Percentiles rank a stretch among this genome's conserved stretches.
phyloP scores from a whole-genome alignment of 2,888 invertebrate species.

The Schizotus pectinicornis region DNA sequence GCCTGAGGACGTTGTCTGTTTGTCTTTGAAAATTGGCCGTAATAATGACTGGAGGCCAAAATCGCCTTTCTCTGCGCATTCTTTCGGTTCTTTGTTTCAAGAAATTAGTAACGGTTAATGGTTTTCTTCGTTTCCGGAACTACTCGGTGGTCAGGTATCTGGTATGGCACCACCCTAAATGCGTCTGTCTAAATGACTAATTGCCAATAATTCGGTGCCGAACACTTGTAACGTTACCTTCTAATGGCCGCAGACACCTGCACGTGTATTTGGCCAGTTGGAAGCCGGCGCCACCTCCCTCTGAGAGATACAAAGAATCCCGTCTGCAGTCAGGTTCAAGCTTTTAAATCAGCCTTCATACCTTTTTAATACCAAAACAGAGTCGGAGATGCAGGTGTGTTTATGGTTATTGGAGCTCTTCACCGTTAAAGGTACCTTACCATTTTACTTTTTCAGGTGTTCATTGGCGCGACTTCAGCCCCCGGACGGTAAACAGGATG shows the following conservation, averaged over 20 bases:
- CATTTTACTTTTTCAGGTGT: conserved; percentile 30
- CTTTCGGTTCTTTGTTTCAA: too few relatives aligned
- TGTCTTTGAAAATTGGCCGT: too few relatives aligned
- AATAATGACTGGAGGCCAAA: too few relatives aligned
- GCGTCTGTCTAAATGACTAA: conserved; percentile 34
- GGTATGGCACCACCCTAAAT: too few relatives aligned
- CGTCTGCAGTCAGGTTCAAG: conserved; percentile 36
- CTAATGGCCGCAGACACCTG: conserved; percentile 50
- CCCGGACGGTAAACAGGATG: conserved; percentile 37
- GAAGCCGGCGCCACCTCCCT: conserved; percentile 52
- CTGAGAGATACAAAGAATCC: conserved; percentile 43
- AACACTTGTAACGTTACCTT: conserved; percentile 38
- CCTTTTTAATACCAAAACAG: conserved; percentile 33
- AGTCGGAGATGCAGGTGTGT: conserved; percentile 45
- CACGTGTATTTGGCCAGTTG: conserved; percentile 40
- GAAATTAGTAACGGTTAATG: too few relatives aligned
- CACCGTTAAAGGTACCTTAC: conserved; percentile 25
- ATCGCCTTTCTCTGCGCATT: too few relatives aligned
- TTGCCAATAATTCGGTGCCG: conserved; percentile 33
- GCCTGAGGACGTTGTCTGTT: too few relatives aligned
- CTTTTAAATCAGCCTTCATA: conserved; percentile 34
- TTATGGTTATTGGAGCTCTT: conserved; percentile 38
- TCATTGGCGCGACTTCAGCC: conserved; percentile 19
- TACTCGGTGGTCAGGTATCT: too few relatives aligned
- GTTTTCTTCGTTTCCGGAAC: too few relatives aligned